A percentile compares a stretch with the other conserved stretches of the same genome.
Evolutionary conservation across 1,140 invertebrate species (phyloP).

Genomic region (Penaeus indicus): DNA sequence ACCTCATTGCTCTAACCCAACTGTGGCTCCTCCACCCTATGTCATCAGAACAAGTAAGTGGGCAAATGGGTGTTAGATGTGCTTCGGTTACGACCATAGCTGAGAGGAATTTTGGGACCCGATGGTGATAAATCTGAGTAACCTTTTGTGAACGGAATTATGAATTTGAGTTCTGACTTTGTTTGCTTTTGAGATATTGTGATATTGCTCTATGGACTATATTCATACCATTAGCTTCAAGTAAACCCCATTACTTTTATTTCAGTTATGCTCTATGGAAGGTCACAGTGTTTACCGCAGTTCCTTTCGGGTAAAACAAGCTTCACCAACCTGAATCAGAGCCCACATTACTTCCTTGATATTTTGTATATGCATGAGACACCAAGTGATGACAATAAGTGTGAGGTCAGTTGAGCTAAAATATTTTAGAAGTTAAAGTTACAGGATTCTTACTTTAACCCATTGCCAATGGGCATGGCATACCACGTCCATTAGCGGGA

Average conservation of each 20-base stretch:
- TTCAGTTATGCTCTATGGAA: conserved; percentile 50
- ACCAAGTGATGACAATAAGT: conserved; percentile 54
- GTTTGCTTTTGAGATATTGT: no score
- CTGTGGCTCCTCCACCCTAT: conserved; percentile 32
- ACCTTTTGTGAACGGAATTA: no score
- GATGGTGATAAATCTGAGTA: no score
- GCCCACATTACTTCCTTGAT: conserved; percentile 50
- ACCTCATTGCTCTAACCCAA: conserved; percentile 41
- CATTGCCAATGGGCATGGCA: no score
- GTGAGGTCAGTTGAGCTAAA: conserved; percentile 28
- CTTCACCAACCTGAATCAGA: conserved; percentile 43
- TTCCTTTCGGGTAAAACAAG: conserved; percentile 40
- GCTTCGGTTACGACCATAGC: no score
- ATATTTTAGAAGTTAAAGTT: no score
- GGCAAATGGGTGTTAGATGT: no score
- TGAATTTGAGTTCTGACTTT: no score
- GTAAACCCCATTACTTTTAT: background rate
- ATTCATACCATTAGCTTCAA: background rate
- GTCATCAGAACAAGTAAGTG: conserved; percentile 35
- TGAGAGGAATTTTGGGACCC: no score
- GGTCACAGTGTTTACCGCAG: conserved; percentile 54
- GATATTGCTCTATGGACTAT: no score
- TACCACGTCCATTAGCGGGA: no score
- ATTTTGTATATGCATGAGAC: conserved; percentile 50
- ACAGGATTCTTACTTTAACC: no score